Evolutionary conservation across 2,888 invertebrate species (phyloP).

Genomic region (Nezara viridula): DNA sequence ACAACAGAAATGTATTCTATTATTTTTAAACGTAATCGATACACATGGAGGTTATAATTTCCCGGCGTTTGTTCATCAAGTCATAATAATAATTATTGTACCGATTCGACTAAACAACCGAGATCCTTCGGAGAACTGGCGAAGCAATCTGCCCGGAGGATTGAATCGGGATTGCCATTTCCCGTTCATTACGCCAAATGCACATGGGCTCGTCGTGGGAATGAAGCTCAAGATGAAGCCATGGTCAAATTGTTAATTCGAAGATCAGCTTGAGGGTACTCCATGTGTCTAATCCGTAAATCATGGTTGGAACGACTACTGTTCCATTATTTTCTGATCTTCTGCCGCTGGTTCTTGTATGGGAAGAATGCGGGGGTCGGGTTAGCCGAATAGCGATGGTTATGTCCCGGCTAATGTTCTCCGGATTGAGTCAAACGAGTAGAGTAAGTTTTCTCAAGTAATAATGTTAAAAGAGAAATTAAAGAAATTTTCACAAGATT

Average conservation of each 20-base stretch:
- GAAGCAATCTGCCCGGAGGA: slow-evolving; percentile 14
- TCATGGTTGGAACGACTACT: slow-evolving; percentile 13
- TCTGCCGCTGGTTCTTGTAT: neutral
- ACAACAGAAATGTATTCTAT: neutral
- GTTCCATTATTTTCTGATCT: slow-evolving; percentile 7
- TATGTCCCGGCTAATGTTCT: neutral
- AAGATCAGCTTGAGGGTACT: neutral
- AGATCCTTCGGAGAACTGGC: neutral
- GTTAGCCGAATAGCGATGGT: neutral
- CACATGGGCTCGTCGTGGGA: neutral
- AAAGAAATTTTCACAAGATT: neutral
- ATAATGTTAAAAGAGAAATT: no score
- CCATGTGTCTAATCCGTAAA: neutral
- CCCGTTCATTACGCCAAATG: slow-evolving; percentile 27
- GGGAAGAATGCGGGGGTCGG: neutral
- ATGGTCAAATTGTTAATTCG: slow-evolving; percentile 31
- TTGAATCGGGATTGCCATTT: slow-evolving; percentile 28
- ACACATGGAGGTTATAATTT: neutral
- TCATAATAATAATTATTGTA: neutral
- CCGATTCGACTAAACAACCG: neutral
- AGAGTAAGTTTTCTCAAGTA: neutral
- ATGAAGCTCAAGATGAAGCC: neutral
- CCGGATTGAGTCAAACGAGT: neutral
- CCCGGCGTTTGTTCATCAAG: neutral
- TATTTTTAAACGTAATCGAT: neutral